phyloP scores from a whole-genome alignment of 2,888 invertebrate genomes.

The Acronicta leporina region DNA sequence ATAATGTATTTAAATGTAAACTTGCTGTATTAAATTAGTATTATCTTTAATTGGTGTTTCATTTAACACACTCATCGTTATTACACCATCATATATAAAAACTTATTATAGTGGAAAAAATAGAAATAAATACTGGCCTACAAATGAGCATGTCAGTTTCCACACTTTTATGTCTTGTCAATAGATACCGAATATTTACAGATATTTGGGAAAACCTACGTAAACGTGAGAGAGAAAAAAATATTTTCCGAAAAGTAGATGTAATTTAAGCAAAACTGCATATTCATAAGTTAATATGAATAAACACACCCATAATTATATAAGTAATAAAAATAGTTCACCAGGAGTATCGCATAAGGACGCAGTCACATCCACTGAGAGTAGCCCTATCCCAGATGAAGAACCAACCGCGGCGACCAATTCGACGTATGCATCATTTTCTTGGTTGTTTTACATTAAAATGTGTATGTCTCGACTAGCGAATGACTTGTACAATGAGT shows the following conservation, averaged over 20 bases:
- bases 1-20: constrained; percentile 81
- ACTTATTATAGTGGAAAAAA: background rate
- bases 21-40: constrained; percentile 86
- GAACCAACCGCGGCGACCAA: constrained; percentile 49
- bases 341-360: constrained; percentile 54
- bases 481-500: constrained; percentile 70
- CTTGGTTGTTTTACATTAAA: constrained; percentile 73
- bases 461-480: constrained; percentile 74
- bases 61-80: constrained; percentile 3
- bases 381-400: constrained; percentile 60
- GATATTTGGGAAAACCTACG: background rate
- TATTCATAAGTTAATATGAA: constrained; percentile 68
- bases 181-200: constrained; percentile 17
- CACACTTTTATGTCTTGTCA: constrained; percentile 18
- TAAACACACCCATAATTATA: constrained; percentile 63
- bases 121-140: constrained; percentile 26
- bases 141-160: constrained; percentile 8
- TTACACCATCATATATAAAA: background rate
- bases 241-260: constrained; percentile 58
- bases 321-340: constrained; percentile 64
- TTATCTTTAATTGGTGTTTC: constrained; percentile 63
- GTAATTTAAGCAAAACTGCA: constrained; percentile 59
- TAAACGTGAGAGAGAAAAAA: constrained; percentile 17
- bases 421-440: constrained; percentile 79
- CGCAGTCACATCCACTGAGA: constrained; percentile 56